phyloP scores from a whole-genome alignment of 2,888 invertebrate genomes.

The Nomada lathburiana region DNA sequence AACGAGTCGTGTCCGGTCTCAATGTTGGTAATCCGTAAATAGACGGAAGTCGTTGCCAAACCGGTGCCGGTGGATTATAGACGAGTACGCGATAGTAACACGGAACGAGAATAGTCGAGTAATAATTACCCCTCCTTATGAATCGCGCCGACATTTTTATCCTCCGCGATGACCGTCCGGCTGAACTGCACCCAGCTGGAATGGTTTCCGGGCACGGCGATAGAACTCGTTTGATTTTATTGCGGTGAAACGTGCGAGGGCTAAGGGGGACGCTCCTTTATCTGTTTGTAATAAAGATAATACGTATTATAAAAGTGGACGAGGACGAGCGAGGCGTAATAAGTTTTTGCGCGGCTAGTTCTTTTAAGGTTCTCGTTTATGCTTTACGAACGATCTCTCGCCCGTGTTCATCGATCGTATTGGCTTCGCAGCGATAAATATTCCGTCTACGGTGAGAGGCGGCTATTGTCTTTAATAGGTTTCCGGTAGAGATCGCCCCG shows the following conservation, averaged over 20 bases:
- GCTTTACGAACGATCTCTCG: not conserved
- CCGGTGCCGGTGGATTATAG: conserved; percentile 47
- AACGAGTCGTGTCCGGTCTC: conserved; percentile 70
- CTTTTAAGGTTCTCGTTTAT: too few relatives aligned
- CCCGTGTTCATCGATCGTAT: not conserved
- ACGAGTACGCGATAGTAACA: conserved; percentile 27
- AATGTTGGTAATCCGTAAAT: conserved; percentile 69
- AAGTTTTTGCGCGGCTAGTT: too few relatives aligned
- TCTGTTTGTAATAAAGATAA: too few relatives aligned
- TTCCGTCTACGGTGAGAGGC: not conserved
- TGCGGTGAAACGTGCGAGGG: not conserved
- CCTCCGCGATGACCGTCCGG: not conserved
- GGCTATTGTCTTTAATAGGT: not conserved
- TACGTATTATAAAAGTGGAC: too few relatives aligned
- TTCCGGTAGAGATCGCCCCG: not conserved
- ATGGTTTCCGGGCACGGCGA: not conserved
- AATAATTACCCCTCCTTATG: conserved; percentile 31
- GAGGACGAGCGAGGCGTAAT: too few relatives aligned
- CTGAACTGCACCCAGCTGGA: not conserved
- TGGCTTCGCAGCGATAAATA: not conserved
- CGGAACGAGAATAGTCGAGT: conserved; percentile 45
- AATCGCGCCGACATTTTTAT: conserved; percentile 19
- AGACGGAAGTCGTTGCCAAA: conserved; percentile 65
- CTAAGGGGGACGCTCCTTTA: too few relatives aligned
- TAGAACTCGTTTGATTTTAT: not conserved